These are phyloP conservation scores for Sebastiscus tertius DNA, from an alignment of 2,797 vertebrate species.

Conservation along the genomic window DNA sequence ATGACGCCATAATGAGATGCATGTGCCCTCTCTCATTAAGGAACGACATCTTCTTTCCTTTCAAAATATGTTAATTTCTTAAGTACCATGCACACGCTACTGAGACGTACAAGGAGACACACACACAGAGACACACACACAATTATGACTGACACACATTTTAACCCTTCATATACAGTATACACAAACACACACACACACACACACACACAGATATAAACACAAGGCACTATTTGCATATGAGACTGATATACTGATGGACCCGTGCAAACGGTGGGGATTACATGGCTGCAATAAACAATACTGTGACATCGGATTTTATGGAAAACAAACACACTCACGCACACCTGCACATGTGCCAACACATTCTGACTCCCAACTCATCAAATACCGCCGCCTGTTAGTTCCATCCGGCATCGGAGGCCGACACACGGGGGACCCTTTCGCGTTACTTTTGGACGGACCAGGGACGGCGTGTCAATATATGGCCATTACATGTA, in stretches of 20 bases:
- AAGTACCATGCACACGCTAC: constrained; percentile 25
- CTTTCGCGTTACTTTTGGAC: no score
- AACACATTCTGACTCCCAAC: no score
- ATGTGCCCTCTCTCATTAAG: constrained; percentile 76
- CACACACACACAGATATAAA: neutral
- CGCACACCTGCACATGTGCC: neutral
- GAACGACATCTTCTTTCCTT: constrained; percentile 66
- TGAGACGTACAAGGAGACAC: neutral
- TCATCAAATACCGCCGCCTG: no score
- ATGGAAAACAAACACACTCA: constrained; percentile 24
- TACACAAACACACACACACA: neutral
- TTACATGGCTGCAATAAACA: constrained; percentile 34
- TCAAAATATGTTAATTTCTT: constrained; percentile 77
- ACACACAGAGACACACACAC: neutral
- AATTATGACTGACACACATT: constrained; percentile 4
- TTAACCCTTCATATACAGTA: neutral
- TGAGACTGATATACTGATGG: constrained; percentile 18
- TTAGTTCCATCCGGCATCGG: no score
- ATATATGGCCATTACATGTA: no score
- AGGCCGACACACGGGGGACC: no score
- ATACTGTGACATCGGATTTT: constrained; percentile 21
- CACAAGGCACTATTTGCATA: constrained; percentile 14
- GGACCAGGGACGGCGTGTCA: no score
- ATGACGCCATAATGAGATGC: constrained; percentile 79
- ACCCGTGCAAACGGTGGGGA: constrained; percentile 9